Conservation (phyloP, 1,140 invertebrate genomes). For the Homalodisca vitripennis region DNA sequence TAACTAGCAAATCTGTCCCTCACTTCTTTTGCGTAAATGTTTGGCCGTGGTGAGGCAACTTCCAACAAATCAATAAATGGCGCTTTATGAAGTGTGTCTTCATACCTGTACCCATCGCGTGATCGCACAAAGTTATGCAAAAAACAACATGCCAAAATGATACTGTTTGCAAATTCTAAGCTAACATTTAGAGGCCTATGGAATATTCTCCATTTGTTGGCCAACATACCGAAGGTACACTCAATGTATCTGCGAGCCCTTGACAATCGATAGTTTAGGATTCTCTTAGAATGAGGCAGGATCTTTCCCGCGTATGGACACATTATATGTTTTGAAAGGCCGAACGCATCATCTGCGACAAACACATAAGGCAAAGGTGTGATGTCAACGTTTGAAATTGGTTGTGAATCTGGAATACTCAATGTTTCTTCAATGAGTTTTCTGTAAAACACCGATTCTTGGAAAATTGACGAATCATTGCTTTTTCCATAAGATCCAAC, state of each 20-base stretch:
- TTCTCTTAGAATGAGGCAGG: slow-evolving; percentile 35
- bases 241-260: slow-evolving; percentile 41
- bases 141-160: slow-evolving; percentile 37
- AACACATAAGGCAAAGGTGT: slow-evolving; percentile 23
- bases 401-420: slow-evolving; percentile 8
- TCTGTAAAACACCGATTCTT: slow-evolving; percentile 23
- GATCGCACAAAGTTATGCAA: slow-evolving; percentile 32
- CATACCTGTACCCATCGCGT: slow-evolving; percentile 20
- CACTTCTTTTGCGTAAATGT: slow-evolving; percentile 16
- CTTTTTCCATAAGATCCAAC: slow-evolving; percentile 29
- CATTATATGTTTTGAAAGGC: slow-evolving; percentile 44
- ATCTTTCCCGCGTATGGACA: slow-evolving; percentile 37
- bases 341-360: slow-evolving; percentile 50
- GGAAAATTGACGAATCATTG: slow-evolving; percentile 30
- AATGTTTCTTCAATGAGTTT: slow-evolving; percentile 3
- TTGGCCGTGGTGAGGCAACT: slow-evolving; percentile 7
- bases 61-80: slow-evolving; percentile 51
- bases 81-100: background rate
- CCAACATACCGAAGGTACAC: slow-evolving; percentile 44
- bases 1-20: slow-evolving; percentile 25
- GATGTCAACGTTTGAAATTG: background rate
- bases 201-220: slow-evolving; percentile 45
- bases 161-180: slow-evolving; percentile 34
- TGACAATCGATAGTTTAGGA: slow-evolving; percentile 43
- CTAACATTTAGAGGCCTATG: slow-evolving; percentile 40